Evolutionary conservation across 1,140 invertebrate species (phyloP).

Genomic region (Neodiprion fabricii): DNA sequence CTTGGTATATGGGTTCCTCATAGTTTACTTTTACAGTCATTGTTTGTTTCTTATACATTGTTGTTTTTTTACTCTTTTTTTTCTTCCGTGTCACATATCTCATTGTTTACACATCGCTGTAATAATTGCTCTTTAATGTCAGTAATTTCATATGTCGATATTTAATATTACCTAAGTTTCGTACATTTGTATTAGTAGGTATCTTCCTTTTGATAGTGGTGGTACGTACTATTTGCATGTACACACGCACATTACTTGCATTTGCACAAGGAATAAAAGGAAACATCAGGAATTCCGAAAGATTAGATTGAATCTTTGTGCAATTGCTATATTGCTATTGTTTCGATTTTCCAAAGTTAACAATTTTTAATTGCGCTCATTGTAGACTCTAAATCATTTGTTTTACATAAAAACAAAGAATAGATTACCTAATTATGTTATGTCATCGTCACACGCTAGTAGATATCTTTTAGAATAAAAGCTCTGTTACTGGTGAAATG

Average conservation of each 20-base stretch:
- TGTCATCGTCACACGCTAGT: conserved; percentile 44
- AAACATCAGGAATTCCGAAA: conserved; percentile 3
- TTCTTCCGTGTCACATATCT: no score
- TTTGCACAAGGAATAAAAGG: conserved; percentile 24
- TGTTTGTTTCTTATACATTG: background rate
- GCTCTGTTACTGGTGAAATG: conserved; percentile 53
- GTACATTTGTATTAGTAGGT: conserved; percentile 26
- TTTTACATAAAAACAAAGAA: background rate
- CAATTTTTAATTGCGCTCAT: background rate
- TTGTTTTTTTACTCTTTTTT: background rate
- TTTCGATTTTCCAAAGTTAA: background rate
- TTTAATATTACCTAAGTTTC: background rate
- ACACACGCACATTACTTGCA: conserved; percentile 25
- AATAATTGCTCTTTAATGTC: background rate
- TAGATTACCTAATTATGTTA: conserved; percentile 24
- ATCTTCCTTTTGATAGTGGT: conserved; percentile 21
- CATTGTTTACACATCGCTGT: no score
- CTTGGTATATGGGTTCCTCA: background rate
- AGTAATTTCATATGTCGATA: background rate
- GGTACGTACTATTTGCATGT: conserved; percentile 34
- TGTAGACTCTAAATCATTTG: background rate
- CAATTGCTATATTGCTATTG: conserved; percentile 13
- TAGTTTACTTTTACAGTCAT: background rate
- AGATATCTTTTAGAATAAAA: conserved; percentile 54
- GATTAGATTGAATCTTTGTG: conserved; percentile 20